A percentile compares a stretch with the other conserved stretches of the same genome.
phyloP scores from a whole-genome alignment of 1,140 invertebrate species.

The Reticulitermes speratus region DNA sequence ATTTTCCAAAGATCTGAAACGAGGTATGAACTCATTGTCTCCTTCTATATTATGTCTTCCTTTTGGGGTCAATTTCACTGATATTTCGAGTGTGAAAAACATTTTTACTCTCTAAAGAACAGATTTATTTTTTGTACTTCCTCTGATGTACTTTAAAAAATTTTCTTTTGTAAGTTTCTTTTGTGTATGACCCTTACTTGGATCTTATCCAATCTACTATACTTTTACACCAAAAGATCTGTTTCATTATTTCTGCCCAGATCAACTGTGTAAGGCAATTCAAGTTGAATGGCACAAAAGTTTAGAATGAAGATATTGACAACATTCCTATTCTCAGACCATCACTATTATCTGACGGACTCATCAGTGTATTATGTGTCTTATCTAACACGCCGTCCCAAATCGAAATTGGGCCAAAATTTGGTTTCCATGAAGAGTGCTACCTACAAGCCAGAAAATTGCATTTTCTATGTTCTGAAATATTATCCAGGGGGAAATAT shows the following conservation, averaged over 20 bases:
- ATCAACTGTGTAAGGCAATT: not conserved
- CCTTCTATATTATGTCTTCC: not conserved
- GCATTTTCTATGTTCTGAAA: no score
- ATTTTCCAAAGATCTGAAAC: not conserved
- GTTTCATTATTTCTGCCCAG: not conserved
- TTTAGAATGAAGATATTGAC: not conserved
- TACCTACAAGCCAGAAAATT: no score
- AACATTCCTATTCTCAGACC: not conserved
- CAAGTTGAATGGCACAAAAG: not conserved
- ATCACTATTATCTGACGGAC: not conserved
- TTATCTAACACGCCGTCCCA: no score
- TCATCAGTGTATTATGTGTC: not conserved
- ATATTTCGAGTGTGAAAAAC: not conserved
- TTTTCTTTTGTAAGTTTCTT: not conserved
- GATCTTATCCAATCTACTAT: not conserved
- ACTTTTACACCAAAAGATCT: not conserved
- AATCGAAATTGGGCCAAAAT: no score
- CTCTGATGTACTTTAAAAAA: not conserved
- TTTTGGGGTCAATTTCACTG: slow-evolving; percentile 3
- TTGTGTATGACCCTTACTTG: not conserved
- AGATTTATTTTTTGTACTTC: not conserved
- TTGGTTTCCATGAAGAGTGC: no score
- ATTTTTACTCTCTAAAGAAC: not conserved
- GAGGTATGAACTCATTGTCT: not conserved
- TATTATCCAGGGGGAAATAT: no score